Evolutionary conservation across 2,888 invertebrate species (phyloP), one percentile per base, ranked within the genome.

Genomic region (Podotricha telesiphe): DNA sequence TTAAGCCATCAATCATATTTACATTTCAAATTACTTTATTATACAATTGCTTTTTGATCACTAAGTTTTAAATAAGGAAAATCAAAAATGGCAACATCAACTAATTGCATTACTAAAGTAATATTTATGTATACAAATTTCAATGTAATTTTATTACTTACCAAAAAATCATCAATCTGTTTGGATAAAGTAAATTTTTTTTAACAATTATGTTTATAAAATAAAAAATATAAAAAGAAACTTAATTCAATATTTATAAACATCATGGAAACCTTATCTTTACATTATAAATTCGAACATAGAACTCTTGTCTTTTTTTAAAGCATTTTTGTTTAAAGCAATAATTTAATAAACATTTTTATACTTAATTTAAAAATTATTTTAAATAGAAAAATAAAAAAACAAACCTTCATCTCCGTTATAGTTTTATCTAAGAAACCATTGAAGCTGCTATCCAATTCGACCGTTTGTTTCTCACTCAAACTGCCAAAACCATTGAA

Each of bases 321-420:
- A n/a, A n/a, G n/a, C n/a, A n/a, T n/a, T n/a, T n/a, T n/a, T n/a
- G n/a, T n/a, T n/a, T n/a, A n/a, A n/a, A n/a, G n/a, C n/a, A n/a
- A n/a, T n/a, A n/a, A n/a, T n/a, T n/a, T n/a, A n/a, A n/a, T n/a
- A n/a, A n/a, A n/a, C n/a, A n/a, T n/a, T n/a, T n/a, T n/a, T n/a
- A n/a, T n/a, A n/a, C n/a, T n/a, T n/a, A n/a, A n/a, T n/a, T n/a
- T n/a, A n/a, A n/a, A n/a, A n/a, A n/a, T n/a, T n/a, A n/a, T n/a
- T n/a, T n/a, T n/a, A n/a, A n/a, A n/a, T n/a, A n/a, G n/a, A 59
- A n/a, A 22, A n/a, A 22, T 34, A 55, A 17, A 55, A 55, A 11
- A 34, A 79, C 89, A 75, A 80, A 97, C 97, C 95, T 97, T 97
- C 96, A 97, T 96, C 93, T 97, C 97, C 78, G 96, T 90, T 79